Conservation (phyloP, 2,797 vertebrate genomes). For the Tokudaia muenninki region DNA sequence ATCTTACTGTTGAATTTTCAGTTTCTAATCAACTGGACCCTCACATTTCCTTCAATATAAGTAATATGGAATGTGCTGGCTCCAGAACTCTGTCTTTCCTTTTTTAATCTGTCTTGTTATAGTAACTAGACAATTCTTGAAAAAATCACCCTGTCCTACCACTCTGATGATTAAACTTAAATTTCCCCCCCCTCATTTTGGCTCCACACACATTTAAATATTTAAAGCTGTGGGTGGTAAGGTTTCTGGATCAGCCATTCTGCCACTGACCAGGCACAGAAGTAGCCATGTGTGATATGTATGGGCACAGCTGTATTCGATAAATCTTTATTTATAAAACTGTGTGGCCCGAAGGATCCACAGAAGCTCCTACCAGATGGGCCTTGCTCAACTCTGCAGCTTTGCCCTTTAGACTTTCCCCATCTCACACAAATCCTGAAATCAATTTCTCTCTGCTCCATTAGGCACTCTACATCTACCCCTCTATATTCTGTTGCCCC, state of each 20-base stretch:
- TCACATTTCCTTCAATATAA: not conserved
- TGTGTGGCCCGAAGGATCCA: not conserved
- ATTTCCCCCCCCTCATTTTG: not conserved
- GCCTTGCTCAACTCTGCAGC: not conserved
- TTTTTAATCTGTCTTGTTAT: not conserved
- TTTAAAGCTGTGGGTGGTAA: not conserved
- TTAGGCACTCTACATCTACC: not conserved
- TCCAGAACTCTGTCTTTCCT: not conserved
- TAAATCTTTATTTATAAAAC: constrained; percentile 45
- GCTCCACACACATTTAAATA: not conserved
- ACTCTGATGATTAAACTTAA: not conserved
- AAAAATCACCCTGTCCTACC: not conserved
- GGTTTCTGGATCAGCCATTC: not conserved
- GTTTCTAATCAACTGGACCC: constrained; percentile 7
- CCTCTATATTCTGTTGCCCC: not conserved
- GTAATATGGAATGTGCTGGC: not conserved
- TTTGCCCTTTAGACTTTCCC: not conserved
- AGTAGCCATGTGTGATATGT: not conserved
- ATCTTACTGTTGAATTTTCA: constrained; percentile 34
- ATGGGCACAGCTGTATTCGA: not conserved
- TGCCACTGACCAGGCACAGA: not conserved
- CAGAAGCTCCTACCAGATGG: not conserved
- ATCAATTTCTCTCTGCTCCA: not conserved
- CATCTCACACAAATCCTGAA: not conserved
- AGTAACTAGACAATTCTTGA: not conserved